These are phyloP conservation scores for Anseranas semipalmata DNA, from an alignment of 2,113 vertebrate genomes.

Conservation along the genomic window DNA sequence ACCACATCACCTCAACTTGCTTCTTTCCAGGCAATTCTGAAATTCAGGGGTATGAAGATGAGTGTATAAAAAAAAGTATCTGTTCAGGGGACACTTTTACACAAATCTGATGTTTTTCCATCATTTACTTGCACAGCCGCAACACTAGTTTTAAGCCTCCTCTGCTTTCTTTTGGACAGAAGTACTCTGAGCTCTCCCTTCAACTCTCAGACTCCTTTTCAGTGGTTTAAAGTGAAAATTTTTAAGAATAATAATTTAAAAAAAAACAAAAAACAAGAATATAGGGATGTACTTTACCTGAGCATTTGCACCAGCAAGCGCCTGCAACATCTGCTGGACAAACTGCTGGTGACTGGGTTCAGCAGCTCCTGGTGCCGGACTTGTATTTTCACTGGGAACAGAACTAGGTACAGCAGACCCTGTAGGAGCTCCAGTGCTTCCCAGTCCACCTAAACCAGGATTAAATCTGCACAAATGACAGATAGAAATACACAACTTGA, in stretches of 20 bases:
- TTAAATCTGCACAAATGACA: constrained; percentile 63
- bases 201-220: not conserved
- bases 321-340: constrained; percentile 90
- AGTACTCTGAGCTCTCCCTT: not conserved
- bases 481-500: not conserved
- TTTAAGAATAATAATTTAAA: not conserved
- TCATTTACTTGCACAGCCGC: not conserved
- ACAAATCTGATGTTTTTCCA: not conserved
- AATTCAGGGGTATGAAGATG: not conserved
- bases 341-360: constrained; percentile 86
- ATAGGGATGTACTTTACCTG: constrained; percentile 71
- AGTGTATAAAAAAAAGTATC: not conserved
- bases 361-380: constrained; percentile 67
- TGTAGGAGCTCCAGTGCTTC: constrained; percentile 63
- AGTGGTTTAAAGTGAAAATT: not conserved
- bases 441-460: constrained; percentile 73
- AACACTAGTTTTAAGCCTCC: not conserved
- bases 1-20: not conserved
- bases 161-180: not conserved
- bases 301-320: constrained; percentile 82
- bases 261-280: not conserved
- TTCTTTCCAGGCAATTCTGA: not conserved
- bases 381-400: constrained; percentile 71
- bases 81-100: not conserved
- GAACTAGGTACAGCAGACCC: constrained; percentile 62